Evolutionary conservation across 2,888 invertebrate species (phyloP), one percentile per base, ranked within the genome.

Genomic region (Lasioglossum vierecki): DNA sequence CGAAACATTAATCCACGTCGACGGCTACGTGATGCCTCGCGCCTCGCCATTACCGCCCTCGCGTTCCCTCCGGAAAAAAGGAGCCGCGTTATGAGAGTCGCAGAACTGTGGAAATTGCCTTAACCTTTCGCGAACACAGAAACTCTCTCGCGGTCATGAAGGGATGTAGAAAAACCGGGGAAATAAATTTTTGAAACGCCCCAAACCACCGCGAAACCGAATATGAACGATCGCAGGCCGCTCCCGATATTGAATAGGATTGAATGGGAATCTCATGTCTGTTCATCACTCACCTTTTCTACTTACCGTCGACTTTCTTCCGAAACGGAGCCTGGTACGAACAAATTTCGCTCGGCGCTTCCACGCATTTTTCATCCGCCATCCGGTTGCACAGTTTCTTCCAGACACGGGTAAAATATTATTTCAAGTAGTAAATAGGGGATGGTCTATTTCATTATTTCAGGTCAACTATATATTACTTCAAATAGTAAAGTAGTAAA

Each of bases 1-100:
- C 53, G 82, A 82, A 84, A 89, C 89, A 89, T 89, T 89, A 89
- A 89, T 89, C 89, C 83, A 86, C 82, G 89, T 89, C 89, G 84
- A 71, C 84, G 81, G 79, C 77, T 84, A 80, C 86, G 89, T 77
- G 88, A 88, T 86, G 82, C 83, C 82, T 72, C 71, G 72, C 76
- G 72, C 77, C 72, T 75, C 60, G 72, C 83, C 70, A 74, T 80
- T 66, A 73, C 74, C 53, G n/a, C 13, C 53, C 71, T 57, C 57
- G 53, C 70, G n/a, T 39, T 66, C 66, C 41, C 71, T 46, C 39
- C 49, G 15, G 5, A 22, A 15, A 30, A 39, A 46, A 49, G 35
- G 44, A 71, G 53, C 60, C 60, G 53, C 68, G 44, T 44, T 72
- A 79, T 30, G 63, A 46, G 41, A 66, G 49, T 66, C 53, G 66